phyloP scores from a whole-genome alignment of 2,888 invertebrate genomes.

The Serrognathus titanus region DNA sequence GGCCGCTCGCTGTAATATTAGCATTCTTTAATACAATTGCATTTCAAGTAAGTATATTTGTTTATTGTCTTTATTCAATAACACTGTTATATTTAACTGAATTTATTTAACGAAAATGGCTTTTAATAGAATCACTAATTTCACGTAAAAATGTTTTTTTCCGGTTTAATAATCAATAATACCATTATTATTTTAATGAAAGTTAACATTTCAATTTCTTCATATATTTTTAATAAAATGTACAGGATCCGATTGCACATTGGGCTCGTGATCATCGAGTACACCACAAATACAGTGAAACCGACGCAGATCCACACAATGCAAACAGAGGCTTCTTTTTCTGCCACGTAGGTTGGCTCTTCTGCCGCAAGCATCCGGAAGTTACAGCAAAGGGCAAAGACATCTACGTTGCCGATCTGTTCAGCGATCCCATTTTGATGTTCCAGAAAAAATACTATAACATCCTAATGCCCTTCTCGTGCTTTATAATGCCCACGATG shows the following conservation, averaged over 20 bases:
- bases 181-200: too few species aligned
- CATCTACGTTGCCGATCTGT: slow-evolving; percentile 81
- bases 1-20: slow-evolving; percentile 79
- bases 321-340: slow-evolving; percentile 93
- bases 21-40: slow-evolving; percentile 84
- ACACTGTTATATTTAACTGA: too few species aligned
- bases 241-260: slow-evolving; percentile 48
- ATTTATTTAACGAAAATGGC: too few species aligned
- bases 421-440: slow-evolving; percentile 72
- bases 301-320: slow-evolving; percentile 92
- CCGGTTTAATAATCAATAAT: too few species aligned
- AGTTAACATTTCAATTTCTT: too few species aligned
- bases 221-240: not conserved
- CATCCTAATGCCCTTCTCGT: slow-evolving; percentile 67
- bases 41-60: slow-evolving; percentile 59
- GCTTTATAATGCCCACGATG: slow-evolving; percentile 74
- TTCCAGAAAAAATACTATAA: slow-evolving; percentile 88
- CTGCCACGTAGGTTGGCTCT: slow-evolving; percentile 92
- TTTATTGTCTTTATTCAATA: not conserved
- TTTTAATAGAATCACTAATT: too few species aligned
- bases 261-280: slow-evolving; percentile 81
- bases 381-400: slow-evolving; percentile 82
- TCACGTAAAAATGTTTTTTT: too few species aligned
- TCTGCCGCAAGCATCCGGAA: slow-evolving; percentile 87
- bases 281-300: slow-evolving; percentile 92